These are phyloP conservation scores for Malurus elegans DNA, from an alignment of 2,113 vertebrate species.

Conservation along the genomic window DNA sequence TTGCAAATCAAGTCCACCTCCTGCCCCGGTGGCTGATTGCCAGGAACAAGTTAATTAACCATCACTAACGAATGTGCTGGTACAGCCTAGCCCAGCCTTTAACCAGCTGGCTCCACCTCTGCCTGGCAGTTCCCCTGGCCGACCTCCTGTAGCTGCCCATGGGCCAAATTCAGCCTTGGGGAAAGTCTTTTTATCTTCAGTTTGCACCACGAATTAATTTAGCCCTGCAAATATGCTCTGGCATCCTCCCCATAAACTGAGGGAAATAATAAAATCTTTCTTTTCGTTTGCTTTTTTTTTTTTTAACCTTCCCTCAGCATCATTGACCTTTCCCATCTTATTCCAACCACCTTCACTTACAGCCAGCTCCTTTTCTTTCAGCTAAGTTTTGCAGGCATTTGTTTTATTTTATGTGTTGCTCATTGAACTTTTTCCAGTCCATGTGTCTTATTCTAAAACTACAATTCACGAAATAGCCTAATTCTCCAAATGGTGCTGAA, in stretches of 20 bases:
- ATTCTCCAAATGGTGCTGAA: slow-evolving; percentile 55
- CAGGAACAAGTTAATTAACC: slow-evolving; percentile 56
- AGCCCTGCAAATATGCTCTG: neutral
- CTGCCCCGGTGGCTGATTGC: slow-evolving; percentile 18
- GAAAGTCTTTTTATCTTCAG: neutral
- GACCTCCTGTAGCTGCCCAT: neutral
- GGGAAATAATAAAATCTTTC: neutral
- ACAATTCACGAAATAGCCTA: slow-evolving; percentile 36
- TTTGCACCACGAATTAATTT: neutral
- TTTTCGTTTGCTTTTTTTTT: neutral
- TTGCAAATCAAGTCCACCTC: slow-evolving; percentile 22
- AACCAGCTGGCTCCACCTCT: neutral
- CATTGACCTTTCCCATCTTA: neutral
- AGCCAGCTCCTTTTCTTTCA: neutral
- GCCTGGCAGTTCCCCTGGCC: neutral
- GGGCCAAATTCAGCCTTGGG: neutral
- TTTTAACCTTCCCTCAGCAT: neutral
- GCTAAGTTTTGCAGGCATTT: neutral
- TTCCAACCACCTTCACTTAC: neutral
- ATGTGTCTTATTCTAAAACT: slow-evolving; percentile 52
- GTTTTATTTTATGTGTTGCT: neutral
- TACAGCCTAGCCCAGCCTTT: neutral
- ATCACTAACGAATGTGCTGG: neutral
- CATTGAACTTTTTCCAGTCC: slow-evolving; percentile 53
- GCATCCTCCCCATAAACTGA: neutral